phyloP scores from a whole-genome alignment of 1,140 invertebrate genomes.

The Drosophila setifemur region DNA sequence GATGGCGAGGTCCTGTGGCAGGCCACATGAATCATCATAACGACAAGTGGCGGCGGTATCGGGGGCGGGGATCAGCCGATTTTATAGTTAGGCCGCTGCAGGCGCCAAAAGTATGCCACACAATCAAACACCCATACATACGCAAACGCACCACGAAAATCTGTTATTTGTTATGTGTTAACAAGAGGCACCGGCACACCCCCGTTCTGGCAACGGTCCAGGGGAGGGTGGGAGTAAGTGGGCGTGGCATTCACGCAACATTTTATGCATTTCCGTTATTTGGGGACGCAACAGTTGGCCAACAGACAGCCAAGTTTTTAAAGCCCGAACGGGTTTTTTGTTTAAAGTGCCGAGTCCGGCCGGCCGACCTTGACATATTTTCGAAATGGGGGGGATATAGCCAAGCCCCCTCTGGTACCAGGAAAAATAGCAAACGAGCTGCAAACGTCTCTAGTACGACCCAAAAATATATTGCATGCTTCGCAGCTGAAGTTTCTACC shows the following conservation, averaged over 20 bases:
- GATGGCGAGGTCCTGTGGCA: slow-evolving; percentile 38
- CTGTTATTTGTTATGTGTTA: slow-evolving; percentile 75
- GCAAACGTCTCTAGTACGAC: slow-evolving; percentile 60
- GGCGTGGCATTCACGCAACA: slow-evolving; percentile 48
- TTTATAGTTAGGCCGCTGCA: slow-evolving; percentile 65
- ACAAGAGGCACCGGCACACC: slow-evolving; percentile 32
- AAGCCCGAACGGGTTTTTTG: slow-evolving; percentile 44
- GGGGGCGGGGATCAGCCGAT: slow-evolving; percentile 33
- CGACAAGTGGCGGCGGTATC: slow-evolving; percentile 49
- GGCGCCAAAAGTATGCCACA: slow-evolving; percentile 71
- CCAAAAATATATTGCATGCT: slow-evolving; percentile 79
- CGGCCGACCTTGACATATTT: slow-evolving; percentile 72
- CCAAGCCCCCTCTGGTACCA: not conserved
- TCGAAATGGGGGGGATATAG: not conserved
- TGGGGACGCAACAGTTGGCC: slow-evolving; percentile 62
- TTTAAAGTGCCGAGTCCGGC: slow-evolving; percentile 49
- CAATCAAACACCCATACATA: slow-evolving; percentile 24
- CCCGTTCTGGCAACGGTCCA: slow-evolving; percentile 25
- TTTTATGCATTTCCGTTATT: slow-evolving; percentile 62
- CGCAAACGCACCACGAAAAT: slow-evolving; percentile 43
- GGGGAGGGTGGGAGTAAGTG: no score
- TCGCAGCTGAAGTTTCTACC: slow-evolving; percentile 58
- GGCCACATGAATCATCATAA: slow-evolving; percentile 73
- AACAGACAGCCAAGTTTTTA: slow-evolving; percentile 42
- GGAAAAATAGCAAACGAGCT: slow-evolving; percentile 29